Percentiles rank a stretch among this genome's conserved stretches.
These are phyloP conservation scores for Cephalopterus ornatus DNA, from an alignment of 2,113 vertebrate genomes.

Conservation along the genomic window DNA sequence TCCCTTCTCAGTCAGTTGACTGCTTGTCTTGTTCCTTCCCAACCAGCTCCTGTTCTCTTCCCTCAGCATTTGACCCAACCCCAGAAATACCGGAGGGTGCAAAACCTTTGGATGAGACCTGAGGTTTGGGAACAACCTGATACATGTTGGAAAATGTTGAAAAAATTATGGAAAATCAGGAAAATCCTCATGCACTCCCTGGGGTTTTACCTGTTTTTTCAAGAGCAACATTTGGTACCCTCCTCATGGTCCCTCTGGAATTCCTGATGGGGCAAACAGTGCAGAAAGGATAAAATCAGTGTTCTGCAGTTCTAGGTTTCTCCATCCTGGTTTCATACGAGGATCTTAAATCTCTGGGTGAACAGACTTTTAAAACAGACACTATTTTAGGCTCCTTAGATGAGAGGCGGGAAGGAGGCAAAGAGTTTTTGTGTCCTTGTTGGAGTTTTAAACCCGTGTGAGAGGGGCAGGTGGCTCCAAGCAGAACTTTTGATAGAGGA, in stretches of 20 bases:
- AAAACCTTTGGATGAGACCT: background rate
- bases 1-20: background rate
- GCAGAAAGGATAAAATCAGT: background rate
- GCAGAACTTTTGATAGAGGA: background rate
- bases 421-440: background rate
- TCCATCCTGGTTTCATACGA: background rate
- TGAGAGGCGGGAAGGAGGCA: background rate
- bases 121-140: background rate
- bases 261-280: background rate
- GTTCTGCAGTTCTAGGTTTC: background rate
- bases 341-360: background rate
- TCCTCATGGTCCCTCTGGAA: background rate
- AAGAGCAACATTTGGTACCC: background rate
- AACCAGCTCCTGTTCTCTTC: background rate
- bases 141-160: too few relatives aligned
- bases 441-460: background rate
- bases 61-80: background rate
- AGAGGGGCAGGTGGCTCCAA: background rate
- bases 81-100: background rate
- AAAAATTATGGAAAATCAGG: background rate
- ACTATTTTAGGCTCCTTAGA: background rate
- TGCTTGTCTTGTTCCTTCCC: background rate
- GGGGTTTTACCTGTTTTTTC: background rate
- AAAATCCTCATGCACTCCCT: background rate
- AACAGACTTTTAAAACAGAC: background rate